These are phyloP conservation scores for Odontocerum albicorne DNA, from an alignment of 2,888 invertebrate genomes.

Conservation along the genomic window DNA sequence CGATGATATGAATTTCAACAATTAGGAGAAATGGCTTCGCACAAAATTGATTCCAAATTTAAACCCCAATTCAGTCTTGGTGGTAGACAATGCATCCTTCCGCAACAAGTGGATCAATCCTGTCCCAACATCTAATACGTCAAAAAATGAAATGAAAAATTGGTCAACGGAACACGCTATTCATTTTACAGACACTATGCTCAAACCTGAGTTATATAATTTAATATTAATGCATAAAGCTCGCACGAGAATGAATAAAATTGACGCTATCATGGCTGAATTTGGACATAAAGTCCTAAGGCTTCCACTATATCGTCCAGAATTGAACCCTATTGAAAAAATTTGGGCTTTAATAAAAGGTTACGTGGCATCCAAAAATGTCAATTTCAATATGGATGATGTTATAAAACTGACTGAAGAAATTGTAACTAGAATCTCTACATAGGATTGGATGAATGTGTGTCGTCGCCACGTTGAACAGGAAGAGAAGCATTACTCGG, in stretches of 20 bases:
- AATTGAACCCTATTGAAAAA: constrained; percentile 8
- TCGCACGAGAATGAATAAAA: background rate
- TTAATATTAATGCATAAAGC: constrained; percentile 1
- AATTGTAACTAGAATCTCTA: background rate
- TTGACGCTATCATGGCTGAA: background rate
- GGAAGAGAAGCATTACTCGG: too few relatives aligned
- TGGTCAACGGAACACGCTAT: constrained; percentile 1
- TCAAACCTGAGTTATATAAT: constrained; percentile 1
- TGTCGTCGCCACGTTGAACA: too few relatives aligned
- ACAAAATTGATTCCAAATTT: constrained; percentile 3
- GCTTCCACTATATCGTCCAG: constrained; percentile 2
- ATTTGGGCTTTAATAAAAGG: constrained; percentile 7
- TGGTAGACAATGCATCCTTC: constrained; percentile 4
- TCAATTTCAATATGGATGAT: background rate
- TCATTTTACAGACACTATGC: background rate
- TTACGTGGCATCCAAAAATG: constrained; percentile 2
- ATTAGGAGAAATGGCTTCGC: background rate
- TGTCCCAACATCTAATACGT: background rate
- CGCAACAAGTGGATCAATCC: constrained; percentile 3
- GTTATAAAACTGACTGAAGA: constrained; percentile 1
- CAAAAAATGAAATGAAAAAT: background rate
- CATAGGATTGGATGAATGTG: constrained; percentile 3
- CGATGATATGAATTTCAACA: constrained; percentile 5
- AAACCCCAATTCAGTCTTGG: constrained; percentile 3
- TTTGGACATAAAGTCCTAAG: constrained; percentile 1